These are phyloP conservation scores for Ctenoplectra terminalis DNA, from an alignment of 1,140 invertebrate species.

Conservation along the genomic window DNA sequence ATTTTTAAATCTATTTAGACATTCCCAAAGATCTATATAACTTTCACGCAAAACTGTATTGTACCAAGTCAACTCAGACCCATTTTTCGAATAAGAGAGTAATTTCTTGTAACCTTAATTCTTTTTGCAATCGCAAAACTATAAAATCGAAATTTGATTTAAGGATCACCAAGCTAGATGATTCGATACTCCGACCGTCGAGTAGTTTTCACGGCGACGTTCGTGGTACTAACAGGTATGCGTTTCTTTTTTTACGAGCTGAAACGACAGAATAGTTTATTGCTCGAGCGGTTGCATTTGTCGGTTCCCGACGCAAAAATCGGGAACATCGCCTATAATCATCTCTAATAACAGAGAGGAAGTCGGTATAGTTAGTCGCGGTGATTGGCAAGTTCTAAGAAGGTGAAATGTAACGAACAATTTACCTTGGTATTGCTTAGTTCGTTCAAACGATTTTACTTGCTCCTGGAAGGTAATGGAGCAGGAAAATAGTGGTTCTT, in stretches of 20 bases:
- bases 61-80: too few species aligned
- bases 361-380: slow-evolving; percentile 15
- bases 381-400: slow-evolving; percentile 42
- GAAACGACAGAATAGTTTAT: slow-evolving; percentile 37
- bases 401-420: slow-evolving; percentile 22
- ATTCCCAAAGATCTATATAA: too few species aligned
- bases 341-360: slow-evolving; percentile 51
- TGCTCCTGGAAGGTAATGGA: background rate
- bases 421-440: slow-evolving; percentile 15
- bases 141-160: background rate
- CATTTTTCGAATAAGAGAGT: too few species aligned
- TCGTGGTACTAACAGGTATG: slow-evolving; percentile 14
- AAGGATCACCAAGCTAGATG: background rate
- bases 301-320: slow-evolving; percentile 43
- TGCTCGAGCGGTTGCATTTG: slow-evolving; percentile 24
- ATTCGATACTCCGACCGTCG: slow-evolving; percentile 2
- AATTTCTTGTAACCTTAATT: background rate
- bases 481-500: background rate
- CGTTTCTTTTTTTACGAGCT: slow-evolving; percentile 23
- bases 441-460: slow-evolving; percentile 23
- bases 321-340: slow-evolving; percentile 50
- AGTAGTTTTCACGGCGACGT: slow-evolving; percentile 13
- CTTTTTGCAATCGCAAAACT: too few species aligned
- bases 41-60: too few species aligned
- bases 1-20: too few species aligned